phyloP scores from a whole-genome alignment of 2,888 invertebrate species.

The Microplitis manilae region DNA sequence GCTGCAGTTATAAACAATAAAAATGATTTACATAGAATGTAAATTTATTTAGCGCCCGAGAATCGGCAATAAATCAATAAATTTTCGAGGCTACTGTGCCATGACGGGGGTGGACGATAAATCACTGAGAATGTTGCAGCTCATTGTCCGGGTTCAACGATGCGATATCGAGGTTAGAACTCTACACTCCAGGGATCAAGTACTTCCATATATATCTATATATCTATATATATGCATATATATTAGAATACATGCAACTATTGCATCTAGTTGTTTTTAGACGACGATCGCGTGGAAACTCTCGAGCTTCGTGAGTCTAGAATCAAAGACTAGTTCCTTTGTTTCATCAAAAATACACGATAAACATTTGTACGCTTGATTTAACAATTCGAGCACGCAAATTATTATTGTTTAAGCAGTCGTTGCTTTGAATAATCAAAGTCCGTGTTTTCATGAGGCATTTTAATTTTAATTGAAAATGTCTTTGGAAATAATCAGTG shows the following conservation, averaged over 20 bases:
- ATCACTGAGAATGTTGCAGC: constrained; percentile 37
- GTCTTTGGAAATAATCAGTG: too few species aligned
- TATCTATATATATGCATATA: constrained; percentile 1
- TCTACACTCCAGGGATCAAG: constrained; percentile 13
- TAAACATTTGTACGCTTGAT: too few species aligned
- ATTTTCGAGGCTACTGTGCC: constrained; percentile 30
- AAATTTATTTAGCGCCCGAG: not conserved
- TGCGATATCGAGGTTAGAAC: constrained; percentile 32
- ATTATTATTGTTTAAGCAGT: too few species aligned
- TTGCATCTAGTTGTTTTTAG: not conserved
- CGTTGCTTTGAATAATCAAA: too few species aligned
- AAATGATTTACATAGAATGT: not conserved
- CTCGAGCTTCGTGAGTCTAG: not conserved
- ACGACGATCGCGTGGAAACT: not conserved
- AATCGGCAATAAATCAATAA: constrained; percentile 37
- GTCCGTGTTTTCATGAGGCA: too few species aligned
- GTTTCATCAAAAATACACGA: too few species aligned
- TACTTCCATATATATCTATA: constrained; percentile 2
- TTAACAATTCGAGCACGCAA: too few species aligned
- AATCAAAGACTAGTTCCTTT: too few species aligned
- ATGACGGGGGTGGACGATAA: constrained; percentile 33
- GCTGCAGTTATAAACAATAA: not conserved
- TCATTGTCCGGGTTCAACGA: constrained; percentile 36
- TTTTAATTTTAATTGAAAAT: too few species aligned
- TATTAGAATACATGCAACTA: not conserved